Percentiles rank a stretch among this genome's conserved stretches.
Evolutionary conservation across 2,888 invertebrate genomes (phyloP).

Genomic region (Brachyopa scutellaris): DNA sequence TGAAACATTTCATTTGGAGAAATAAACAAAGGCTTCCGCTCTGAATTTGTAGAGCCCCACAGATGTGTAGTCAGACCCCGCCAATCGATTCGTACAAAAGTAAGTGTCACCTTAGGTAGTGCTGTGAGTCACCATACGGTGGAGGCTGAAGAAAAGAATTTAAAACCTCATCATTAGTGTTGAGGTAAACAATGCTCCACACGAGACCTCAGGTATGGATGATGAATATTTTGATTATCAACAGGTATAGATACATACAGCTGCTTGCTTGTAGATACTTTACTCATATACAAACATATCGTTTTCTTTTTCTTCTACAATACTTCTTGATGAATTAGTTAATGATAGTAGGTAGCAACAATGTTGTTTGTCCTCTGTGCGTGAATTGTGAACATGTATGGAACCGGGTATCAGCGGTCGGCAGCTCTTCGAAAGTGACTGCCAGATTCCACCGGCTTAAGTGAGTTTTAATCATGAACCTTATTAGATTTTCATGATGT

Average conservation of each 20-base stretch:
- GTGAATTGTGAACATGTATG: background rate
- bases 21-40: conserved; percentile 52
- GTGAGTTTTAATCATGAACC: conserved; percentile 29
- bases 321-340: conserved; percentile 3
- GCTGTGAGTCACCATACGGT: conserved; percentile 31
- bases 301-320: background rate
- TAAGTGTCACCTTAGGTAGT: conserved; percentile 23
- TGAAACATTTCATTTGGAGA: conserved; percentile 51
- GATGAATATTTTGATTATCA: conserved; percentile 44
- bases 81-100: conserved; percentile 7
- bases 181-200: conserved; percentile 29
- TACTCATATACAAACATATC: too few relatives aligned
- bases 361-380: background rate
- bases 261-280: background rate
- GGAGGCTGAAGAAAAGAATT: background rate
- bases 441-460: background rate
- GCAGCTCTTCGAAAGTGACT: background rate
- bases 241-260: background rate
- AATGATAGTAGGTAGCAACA: background rate
- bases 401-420: too few relatives aligned
- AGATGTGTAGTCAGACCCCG: background rate
- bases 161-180: conserved; percentile 18
- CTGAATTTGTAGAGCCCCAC: background rate
- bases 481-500: conserved; percentile 22
- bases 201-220: conserved; percentile 24